Base-by-base conservation (phyloP, 2,113 vertebrate species). In the Platanista minor region DNA sequence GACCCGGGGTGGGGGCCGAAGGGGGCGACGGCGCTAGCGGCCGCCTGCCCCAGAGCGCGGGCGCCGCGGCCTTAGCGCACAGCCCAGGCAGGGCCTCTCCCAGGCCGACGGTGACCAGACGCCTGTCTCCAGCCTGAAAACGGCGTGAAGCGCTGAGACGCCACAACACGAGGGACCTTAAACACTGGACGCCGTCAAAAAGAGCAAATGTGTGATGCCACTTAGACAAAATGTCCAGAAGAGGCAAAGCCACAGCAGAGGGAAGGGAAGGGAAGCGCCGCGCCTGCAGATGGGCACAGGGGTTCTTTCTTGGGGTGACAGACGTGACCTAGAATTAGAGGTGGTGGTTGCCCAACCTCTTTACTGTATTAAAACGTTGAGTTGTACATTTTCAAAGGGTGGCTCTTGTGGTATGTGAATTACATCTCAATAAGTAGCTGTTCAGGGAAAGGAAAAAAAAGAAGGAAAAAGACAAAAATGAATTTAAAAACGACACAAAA, bases 181-280 rank as follows among this genome's bases (percentile, higher is more conserved):
- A 10, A 49, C 20, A 12, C 39, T 5, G 11, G 43, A 13, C 52
- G 43, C 20, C 4, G 29, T 43, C 12, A 7, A 25, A 66, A 23
- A 52, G 33, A 17, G 61, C 89, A 33, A 0, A 2, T 5, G 13
- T 1, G 31, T 8, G 83, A 20, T 7, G 5, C 49, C 67, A 5
- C 8, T 1, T 1, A 14, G 2, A 0, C 3, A 7, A 21, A 36
- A 36, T 0, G 46, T 4, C 17, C 46, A 1, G 18, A 20, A 52
- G 29, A 18, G 74, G n/a, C 41, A 31, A 31, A 8, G 23, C n/a
- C 27, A 3, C 15, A 8, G 61, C 39, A 23, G 54, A 18, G 18
- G 33, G 66, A 10, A n/a, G 18, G 1, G 25, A 31, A 5, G 29
- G 29, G 29, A 29, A 8, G 23, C 3, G 13, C 5, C 52, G 23